A percentile compares a stretch with the other conserved stretches of the same genome.
Conservation (phyloP, 2,888 invertebrate genomes). For the Amphipoea lucens region DNA sequence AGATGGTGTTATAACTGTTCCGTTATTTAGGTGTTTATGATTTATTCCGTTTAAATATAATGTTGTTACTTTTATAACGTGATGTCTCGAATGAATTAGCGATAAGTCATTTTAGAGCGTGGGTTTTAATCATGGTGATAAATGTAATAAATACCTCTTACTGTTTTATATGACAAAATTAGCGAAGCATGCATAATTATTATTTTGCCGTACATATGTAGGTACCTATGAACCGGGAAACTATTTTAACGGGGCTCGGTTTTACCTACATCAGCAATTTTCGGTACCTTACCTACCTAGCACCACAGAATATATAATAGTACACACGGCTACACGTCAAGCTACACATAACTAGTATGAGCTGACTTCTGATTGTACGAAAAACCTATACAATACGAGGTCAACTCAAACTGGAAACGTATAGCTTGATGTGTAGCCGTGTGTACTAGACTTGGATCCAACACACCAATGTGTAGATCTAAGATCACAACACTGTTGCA, state of each 20-base stretch:
- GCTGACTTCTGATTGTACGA: too few relatives aligned
- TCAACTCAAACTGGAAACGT: too few relatives aligned
- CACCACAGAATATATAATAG: too few relatives aligned
- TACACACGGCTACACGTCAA: too few relatives aligned
- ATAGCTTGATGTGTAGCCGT: too few relatives aligned
- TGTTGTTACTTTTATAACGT: slow-evolving; percentile 45
- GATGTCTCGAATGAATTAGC: slow-evolving; percentile 23
- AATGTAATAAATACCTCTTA: slow-evolving; percentile 27
- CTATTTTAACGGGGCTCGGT: neutral
- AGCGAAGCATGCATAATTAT: neutral
- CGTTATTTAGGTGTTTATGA: slow-evolving; percentile 34
- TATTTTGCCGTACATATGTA: neutral
- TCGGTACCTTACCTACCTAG: too few relatives aligned
- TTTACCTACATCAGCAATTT: too few relatives aligned
- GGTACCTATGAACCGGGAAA: neutral
- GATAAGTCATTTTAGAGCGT: slow-evolving; percentile 42
- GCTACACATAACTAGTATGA: too few relatives aligned
- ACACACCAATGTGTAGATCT: too few relatives aligned
- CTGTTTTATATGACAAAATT: neutral
- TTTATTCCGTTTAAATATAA: slow-evolving; percentile 49
- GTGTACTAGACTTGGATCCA: too few relatives aligned
- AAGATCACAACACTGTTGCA: too few relatives aligned
- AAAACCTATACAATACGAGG: too few relatives aligned
- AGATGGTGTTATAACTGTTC: slow-evolving; percentile 44
- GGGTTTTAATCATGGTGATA: slow-evolving; percentile 43